Evolutionary conservation across 2,113 vertebrate species (phyloP).

Genomic region (Salminus brasiliensis): DNA sequence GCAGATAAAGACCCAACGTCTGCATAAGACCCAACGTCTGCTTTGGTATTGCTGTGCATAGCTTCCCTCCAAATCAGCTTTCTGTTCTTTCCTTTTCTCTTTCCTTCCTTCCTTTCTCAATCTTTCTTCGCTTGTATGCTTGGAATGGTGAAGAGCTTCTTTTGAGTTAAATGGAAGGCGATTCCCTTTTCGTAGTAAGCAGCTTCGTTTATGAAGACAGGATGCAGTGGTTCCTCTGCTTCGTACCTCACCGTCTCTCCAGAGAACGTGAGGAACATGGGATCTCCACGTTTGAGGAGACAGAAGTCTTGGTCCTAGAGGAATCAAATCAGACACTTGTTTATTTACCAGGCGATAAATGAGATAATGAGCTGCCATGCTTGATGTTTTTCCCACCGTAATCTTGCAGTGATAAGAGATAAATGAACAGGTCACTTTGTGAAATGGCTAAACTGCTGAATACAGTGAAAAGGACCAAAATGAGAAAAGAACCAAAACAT

Average conservation of each 20-base stretch:
- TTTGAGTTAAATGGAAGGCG: constrained; percentile 70
- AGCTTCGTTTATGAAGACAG: constrained; percentile 76
- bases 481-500: too few relatives aligned
- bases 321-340: not conserved
- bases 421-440: not conserved
- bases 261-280: constrained; percentile 70
- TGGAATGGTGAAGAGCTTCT: constrained; percentile 61
- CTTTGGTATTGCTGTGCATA: not conserved
- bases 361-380: not conserved
- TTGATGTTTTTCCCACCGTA: not conserved
- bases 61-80: not conserved
- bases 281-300: constrained; percentile 67
- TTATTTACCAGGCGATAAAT: not conserved
- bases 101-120: constrained; percentile 17
- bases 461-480: too few relatives aligned
- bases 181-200: constrained; percentile 79
- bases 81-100: not conserved
- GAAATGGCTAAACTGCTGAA: too few relatives aligned
- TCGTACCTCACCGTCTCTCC: constrained; percentile 68
- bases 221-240: constrained; percentile 66
- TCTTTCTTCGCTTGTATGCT: constrained; percentile 57
- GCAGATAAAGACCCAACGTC: too few relatives aligned
- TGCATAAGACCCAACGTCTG: not conserved
- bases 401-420: not conserved
- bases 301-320: constrained; percentile 77